A percentile compares a stretch with the other conserved stretches of the same genome.
Conservation (phyloP, 2,113 vertebrate species). For the Aleadryas rufinucha region DNA sequence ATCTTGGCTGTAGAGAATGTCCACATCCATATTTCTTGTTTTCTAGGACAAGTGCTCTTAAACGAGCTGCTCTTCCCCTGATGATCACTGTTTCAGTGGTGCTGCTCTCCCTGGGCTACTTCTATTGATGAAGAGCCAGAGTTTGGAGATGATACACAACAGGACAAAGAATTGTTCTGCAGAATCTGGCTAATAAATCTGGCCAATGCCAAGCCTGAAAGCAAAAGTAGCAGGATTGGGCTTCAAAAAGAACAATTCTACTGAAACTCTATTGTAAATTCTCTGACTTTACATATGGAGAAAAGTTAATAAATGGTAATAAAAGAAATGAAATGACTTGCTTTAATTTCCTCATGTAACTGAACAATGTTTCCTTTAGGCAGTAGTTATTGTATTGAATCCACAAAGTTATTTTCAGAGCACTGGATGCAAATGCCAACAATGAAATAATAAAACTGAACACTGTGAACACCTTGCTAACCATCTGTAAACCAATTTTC, state of each 20-base stretch:
- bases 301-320: conserved; percentile 45
- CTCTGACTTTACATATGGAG: conserved; percentile 10
- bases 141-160: not conserved
- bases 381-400: conserved; percentile 19
- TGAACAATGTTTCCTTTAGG: conserved; percentile 43
- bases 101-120: not conserved
- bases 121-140: not conserved
- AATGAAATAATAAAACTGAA: conserved; percentile 45
- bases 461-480: conserved; percentile 53
- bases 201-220: not conserved
- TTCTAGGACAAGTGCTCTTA: not conserved
- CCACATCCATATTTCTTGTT: not conserved
- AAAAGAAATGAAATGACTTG: not conserved
- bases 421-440: conserved; percentile 10
- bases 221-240: not conserved
- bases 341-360: conserved; percentile 35
- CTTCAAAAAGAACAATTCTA: not conserved
- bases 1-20: not conserved
- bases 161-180: not conserved
- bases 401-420: conserved; percentile 46
- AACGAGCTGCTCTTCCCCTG: not conserved
- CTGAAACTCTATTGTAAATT: not conserved
- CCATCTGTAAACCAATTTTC: conserved; percentile 64
- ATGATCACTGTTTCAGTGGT: not conserved
- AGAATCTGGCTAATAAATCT: not conserved